A percentile compares a stretch with the other conserved stretches of the same genome.
Conservation (phyloP, 53 echinoderm and acorn worm genomes). For the Holothuria leucospilota region DNA sequence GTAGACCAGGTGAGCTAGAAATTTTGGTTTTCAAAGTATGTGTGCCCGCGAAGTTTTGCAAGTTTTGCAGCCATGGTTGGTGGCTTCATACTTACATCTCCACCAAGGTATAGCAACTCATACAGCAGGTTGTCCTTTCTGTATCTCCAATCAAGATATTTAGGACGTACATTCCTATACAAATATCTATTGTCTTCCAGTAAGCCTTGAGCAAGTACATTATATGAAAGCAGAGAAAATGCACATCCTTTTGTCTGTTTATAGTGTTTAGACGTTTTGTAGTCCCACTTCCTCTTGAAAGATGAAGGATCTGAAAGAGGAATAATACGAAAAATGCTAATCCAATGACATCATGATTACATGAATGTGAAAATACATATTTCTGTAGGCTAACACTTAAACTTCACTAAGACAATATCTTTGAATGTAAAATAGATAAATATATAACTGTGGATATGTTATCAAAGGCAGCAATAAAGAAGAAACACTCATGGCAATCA, state of each 20-base stretch:
- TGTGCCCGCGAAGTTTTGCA: too few species aligned
- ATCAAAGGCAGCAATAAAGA: too few species aligned
- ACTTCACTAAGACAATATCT: not conserved
- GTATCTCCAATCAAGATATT: slow-evolving; percentile 73
- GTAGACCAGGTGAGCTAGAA: too few species aligned
- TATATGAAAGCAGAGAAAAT: slow-evolving; percentile 80
- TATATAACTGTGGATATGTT: not conserved
- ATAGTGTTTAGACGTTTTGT: not conserved
- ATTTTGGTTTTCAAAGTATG: too few species aligned
- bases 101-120: slow-evolving; percentile 61
- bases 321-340: not conserved
- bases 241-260: slow-evolving; percentile 13
- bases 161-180: slow-evolving; percentile 63
- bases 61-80: too few species aligned
- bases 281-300: slow-evolving; percentile 24
- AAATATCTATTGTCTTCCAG: slow-evolving; percentile 66
- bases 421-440: not conserved
- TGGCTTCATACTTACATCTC: slow-evolving; percentile 72
- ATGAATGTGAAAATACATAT: not conserved
- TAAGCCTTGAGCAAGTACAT: slow-evolving; percentile 87
- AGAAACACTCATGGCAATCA: too few species aligned
- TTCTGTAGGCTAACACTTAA: not conserved
- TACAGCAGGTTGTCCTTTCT: slow-evolving; percentile 68
- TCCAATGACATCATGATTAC: not conserved
- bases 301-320: slow-evolving; percentile 1